Evolutionary conservation across 2,888 invertebrate genomes (phyloP).

Genomic region (Emesis castigata): DNA sequence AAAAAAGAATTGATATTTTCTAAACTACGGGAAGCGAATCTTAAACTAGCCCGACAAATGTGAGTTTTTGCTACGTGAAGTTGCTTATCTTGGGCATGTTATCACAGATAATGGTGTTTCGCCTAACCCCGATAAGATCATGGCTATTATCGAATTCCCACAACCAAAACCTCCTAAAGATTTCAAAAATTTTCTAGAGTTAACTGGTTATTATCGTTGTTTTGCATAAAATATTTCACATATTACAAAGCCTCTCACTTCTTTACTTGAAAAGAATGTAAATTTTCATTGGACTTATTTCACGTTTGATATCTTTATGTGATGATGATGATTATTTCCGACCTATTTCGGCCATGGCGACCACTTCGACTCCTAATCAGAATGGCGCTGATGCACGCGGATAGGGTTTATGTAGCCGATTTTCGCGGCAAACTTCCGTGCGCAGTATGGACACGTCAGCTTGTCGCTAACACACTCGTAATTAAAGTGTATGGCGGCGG

Average conservation of each 20-base stretch:
- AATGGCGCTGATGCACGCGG: too few relatives aligned
- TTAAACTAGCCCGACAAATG: not conserved
- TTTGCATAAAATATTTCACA: not conserved
- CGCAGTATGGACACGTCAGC: too few relatives aligned
- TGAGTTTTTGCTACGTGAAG: not conserved
- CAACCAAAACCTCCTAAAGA: not conserved
- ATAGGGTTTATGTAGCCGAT: too few relatives aligned
- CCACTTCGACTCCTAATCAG: too few relatives aligned
- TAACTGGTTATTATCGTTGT: not conserved
- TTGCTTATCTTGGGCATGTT: not conserved
- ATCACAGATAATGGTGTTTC: not conserved
- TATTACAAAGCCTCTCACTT: not conserved
- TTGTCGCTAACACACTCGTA: too few relatives aligned
- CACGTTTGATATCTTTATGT: too few relatives aligned
- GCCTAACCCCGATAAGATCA: not conserved
- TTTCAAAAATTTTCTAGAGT: not conserved
- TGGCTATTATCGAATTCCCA: not conserved
- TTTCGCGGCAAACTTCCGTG: too few relatives aligned
- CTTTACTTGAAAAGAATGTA: too few relatives aligned
- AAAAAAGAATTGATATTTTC: not conserved
- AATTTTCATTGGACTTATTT: too few relatives aligned
- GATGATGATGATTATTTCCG: too few relatives aligned
- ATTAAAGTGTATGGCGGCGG: too few relatives aligned
- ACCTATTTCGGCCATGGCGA: too few relatives aligned
- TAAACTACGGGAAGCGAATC: not conserved